These are phyloP conservation scores for Oxyteleia sp. DNA, from an alignment of 2,888 invertebrate genomes.

Conservation along the genomic window DNA sequence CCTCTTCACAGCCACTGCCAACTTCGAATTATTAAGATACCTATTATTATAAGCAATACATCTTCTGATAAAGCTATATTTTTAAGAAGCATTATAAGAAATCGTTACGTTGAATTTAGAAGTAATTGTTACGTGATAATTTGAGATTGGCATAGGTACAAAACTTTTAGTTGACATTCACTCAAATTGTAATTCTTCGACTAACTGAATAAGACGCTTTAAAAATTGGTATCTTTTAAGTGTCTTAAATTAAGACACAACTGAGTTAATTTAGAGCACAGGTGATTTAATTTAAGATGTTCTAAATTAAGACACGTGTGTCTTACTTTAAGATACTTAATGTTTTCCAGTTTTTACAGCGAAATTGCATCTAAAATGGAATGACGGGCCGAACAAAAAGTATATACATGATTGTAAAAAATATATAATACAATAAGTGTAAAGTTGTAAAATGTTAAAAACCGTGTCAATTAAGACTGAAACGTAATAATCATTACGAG, in stretches of 20 bases:
- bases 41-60: conserved; percentile 1
- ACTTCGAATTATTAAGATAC: conserved; percentile 7
- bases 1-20: conserved; percentile 10
- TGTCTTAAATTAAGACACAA: too few relatives aligned
- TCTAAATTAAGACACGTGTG: too few relatives aligned
- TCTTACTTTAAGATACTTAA: too few relatives aligned
- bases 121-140: not conserved
- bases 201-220: too few relatives aligned
- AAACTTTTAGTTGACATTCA: not conserved
- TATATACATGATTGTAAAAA: not conserved
- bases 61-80: not conserved
- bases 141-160: conserved; percentile 11
- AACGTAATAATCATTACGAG: conserved; percentile 12
- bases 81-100: not conserved
- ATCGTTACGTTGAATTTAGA: not conserved
- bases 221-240: too few relatives aligned
- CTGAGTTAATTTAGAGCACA: too few relatives aligned
- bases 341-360: too few relatives aligned
- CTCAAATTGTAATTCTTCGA: not conserved
- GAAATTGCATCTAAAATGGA: too few relatives aligned
- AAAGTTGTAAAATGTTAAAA: conserved; percentile 25
- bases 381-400: not conserved
- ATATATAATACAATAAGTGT: conserved; percentile 10
- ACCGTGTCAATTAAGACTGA: conserved; percentile 47
- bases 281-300: too few relatives aligned